Evolutionary conservation across 2,797 vertebrate genomes (phyloP).

Genomic region (Hapalemur alaotrensis): DNA sequence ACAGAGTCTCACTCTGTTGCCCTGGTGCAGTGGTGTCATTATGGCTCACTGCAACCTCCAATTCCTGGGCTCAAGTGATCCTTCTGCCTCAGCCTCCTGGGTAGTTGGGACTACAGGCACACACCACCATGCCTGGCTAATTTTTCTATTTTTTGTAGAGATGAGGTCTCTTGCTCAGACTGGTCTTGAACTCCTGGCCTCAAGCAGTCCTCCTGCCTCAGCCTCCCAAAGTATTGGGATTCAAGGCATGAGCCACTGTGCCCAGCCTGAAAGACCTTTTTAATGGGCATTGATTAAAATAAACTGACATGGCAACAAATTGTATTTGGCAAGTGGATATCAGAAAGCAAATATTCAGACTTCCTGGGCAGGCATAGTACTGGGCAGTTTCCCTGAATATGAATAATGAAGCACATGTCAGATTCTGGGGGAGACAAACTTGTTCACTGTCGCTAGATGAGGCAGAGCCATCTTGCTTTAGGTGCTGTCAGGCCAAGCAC

Average conservation of each 20-base stretch:
- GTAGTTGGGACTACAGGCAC: background rate
- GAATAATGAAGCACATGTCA: conserved; percentile 81
- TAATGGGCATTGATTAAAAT: conserved; percentile 84
- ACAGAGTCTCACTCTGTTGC: background rate
- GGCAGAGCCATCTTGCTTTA: conserved; percentile 66
- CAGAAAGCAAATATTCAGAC: conserved; percentile 85
- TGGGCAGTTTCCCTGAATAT: conserved; percentile 82
- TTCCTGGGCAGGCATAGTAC: conserved; percentile 84
- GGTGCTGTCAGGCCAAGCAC: conserved; percentile 16
- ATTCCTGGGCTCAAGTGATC: background rate
- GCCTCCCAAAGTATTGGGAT: background rate
- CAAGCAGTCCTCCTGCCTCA: background rate
- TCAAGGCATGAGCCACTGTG: background rate
- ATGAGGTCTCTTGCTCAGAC: background rate
- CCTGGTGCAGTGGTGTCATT: background rate
- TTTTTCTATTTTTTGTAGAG: background rate
- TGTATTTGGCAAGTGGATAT: conserved; percentile 83
- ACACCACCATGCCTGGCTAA: background rate
- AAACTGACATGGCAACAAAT: conserved; percentile 85
- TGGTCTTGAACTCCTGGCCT: background rate
- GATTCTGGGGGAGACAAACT: conserved; percentile 72
- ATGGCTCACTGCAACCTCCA: background rate
- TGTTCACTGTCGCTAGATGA: conserved; percentile 73
- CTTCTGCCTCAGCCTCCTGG: background rate
- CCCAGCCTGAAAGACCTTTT: conserved; percentile 71